Evolutionary conservation across 2,113 vertebrate genomes (phyloP).

Genomic region (Actenoides hombroni): DNA sequence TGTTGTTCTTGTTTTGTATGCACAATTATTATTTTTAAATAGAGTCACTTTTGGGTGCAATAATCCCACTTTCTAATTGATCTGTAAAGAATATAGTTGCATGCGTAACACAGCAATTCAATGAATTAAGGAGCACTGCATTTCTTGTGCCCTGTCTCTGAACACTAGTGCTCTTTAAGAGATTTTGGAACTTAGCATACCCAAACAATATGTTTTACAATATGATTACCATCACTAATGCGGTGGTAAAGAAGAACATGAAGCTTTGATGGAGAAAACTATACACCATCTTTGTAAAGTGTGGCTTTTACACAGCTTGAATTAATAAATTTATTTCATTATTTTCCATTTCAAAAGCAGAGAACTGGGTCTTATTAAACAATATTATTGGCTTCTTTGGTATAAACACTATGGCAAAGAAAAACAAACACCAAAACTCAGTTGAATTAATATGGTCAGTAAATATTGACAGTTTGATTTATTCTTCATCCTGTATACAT

Average conservation of each 20-base stretch:
- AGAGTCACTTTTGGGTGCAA: background rate
- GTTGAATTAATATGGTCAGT: background rate
- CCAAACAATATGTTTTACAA: background rate
- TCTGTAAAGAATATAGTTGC: background rate
- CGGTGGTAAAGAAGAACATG: background rate
- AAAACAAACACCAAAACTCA: background rate
- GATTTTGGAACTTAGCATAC: background rate
- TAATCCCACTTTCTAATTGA: background rate
- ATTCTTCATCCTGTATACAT: background rate
- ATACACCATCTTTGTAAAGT: background rate
- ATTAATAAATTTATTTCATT: background rate
- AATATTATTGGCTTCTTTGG: background rate
- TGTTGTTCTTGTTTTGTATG: background rate
- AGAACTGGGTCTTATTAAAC: background rate
- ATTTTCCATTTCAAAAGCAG: slow-evolving; percentile 13
- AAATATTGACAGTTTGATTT: background rate
- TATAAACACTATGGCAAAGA: background rate
- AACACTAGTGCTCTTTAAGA: background rate
- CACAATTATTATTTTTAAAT: background rate
- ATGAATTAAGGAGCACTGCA: background rate
- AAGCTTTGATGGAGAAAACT: background rate
- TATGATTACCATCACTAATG: no score
- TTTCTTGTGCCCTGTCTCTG: background rate
- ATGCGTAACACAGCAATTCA: background rate
- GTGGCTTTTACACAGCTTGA: background rate